Conservation (phyloP, 2,113 vertebrate species). For the Alexandromys fortis region DNA sequence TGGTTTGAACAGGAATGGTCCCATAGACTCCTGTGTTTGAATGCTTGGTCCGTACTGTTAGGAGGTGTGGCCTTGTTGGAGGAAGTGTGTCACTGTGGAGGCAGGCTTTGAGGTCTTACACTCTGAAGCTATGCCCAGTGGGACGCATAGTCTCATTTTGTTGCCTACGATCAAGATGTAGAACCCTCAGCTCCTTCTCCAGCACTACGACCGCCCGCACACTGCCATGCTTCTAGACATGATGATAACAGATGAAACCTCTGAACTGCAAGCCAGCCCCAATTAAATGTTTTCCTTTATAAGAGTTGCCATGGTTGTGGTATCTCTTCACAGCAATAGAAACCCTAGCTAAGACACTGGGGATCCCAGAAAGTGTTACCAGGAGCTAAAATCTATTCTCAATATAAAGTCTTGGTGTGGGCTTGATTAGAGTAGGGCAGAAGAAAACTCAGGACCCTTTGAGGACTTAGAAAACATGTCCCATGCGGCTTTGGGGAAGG, state of each 20-base stretch:
- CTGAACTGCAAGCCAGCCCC: not conserved
- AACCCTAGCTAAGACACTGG: not conserved
- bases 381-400: not conserved
- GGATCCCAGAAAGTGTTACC: not conserved
- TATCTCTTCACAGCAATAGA: not conserved
- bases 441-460: not conserved
- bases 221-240: not conserved
- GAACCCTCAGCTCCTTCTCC: not conserved
- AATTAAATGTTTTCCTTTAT: not conserved
- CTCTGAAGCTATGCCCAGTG: not conserved
- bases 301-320: not conserved
- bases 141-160: not conserved
- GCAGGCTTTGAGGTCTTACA: not conserved
- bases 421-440: not conserved
- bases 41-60: not conserved
- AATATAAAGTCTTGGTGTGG: not conserved
- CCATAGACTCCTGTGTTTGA: not conserved
- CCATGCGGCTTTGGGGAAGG: fast-evolving
- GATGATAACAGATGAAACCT: not conserved
- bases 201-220: not conserved
- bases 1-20: not conserved
- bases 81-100: not conserved
- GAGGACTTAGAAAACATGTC: not conserved
- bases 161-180: not conserved
- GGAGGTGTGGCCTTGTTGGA: not conserved